Evolutionary conservation across 1,140 invertebrate genomes (phyloP).

Genomic region (Halotydeus destructor): DNA sequence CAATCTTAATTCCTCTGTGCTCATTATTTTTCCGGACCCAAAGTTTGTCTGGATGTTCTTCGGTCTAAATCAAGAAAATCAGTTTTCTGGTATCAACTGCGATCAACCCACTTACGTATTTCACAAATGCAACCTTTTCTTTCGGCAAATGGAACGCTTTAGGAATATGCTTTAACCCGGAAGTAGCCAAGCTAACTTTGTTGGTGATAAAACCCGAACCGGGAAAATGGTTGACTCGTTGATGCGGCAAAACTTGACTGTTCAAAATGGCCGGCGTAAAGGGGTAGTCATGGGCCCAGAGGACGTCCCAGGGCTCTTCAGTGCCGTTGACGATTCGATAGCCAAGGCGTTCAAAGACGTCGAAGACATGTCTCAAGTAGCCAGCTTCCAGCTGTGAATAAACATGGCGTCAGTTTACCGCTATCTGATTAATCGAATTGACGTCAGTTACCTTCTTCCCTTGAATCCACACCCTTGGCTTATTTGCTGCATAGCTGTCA

Average conservation of each 20-base stretch:
- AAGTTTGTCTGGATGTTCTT: constrained; percentile 39
- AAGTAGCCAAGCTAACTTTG: constrained; percentile 72
- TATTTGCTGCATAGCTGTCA: neutral
- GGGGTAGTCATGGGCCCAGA: constrained; percentile 87
- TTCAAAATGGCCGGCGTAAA: constrained; percentile 29
- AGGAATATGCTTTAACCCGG: constrained; percentile 50
- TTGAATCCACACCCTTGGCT: constrained; percentile 8
- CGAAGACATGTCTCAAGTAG: constrained; percentile 22
- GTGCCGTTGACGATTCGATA: constrained; percentile 13
- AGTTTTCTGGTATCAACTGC: neutral
- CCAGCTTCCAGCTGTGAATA: constrained; percentile 20
- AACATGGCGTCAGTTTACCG: constrained; percentile 1
- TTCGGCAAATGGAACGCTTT: constrained; percentile 66
- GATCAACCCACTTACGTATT: constrained; percentile 39
- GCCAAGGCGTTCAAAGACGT: constrained; percentile 21
- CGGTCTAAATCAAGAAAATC: constrained; percentile 24
- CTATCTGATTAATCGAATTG: neutral
- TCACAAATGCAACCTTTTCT: constrained; percentile 44
- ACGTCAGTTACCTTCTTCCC: constrained; percentile 7
- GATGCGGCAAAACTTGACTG: constrained; percentile 16
- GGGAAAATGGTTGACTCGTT: constrained; percentile 84
- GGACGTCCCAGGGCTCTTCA: constrained; percentile 41
- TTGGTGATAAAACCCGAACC: constrained; percentile 84
- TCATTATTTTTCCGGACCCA: constrained; percentile 85
- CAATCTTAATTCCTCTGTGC: constrained; percentile 66